Evolutionary conservation across 2,888 invertebrate genomes (phyloP).

Genomic region (Zaprionus lineosus): DNA sequence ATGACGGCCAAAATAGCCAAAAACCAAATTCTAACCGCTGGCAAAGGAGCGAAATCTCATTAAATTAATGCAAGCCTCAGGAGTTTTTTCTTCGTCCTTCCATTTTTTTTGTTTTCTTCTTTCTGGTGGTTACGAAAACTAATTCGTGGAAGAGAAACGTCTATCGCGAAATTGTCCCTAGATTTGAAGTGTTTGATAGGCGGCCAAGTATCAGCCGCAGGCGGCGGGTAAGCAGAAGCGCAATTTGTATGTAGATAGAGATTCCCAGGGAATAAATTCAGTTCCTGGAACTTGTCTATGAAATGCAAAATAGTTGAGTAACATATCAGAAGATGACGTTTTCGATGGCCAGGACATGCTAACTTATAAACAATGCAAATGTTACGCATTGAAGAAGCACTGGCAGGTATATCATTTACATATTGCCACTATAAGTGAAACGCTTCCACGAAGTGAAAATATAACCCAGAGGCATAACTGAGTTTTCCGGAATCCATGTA

Average conservation of each 20-base stretch:
- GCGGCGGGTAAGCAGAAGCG: slow-evolving; percentile 30
- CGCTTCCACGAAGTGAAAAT: too few relatives aligned
- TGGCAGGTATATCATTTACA: too few relatives aligned
- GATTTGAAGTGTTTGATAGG: slow-evolving; percentile 60
- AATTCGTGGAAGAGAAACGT: slow-evolving; percentile 54
- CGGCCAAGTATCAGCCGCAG: slow-evolving; percentile 29
- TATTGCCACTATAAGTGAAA: too few relatives aligned
- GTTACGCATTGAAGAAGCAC: too few relatives aligned
- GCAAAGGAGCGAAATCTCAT: slow-evolving; percentile 61
- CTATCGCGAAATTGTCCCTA: slow-evolving; percentile 47
- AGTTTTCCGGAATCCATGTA: too few relatives aligned
- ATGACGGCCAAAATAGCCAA: slow-evolving; percentile 26
- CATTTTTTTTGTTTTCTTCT: neutral
- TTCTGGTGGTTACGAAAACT: slow-evolving; percentile 24
- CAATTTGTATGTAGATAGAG: slow-evolving; percentile 32
- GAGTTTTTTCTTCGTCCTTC: slow-evolving; percentile 39
- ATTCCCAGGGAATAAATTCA: slow-evolving; percentile 5
- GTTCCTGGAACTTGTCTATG: slow-evolving; percentile 22
- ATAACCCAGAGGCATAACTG: too few relatives aligned
- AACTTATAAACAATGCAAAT: too few relatives aligned
- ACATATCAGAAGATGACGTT: slow-evolving; percentile 31
- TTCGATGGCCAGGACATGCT: neutral
- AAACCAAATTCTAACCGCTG: slow-evolving; percentile 54
- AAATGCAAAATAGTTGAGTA: slow-evolving; percentile 48
- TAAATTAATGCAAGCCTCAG: slow-evolving; percentile 75